These are phyloP conservation scores for Andricus quercusramuli DNA, from an alignment of 2,888 invertebrate species.

Conservation along the genomic window DNA sequence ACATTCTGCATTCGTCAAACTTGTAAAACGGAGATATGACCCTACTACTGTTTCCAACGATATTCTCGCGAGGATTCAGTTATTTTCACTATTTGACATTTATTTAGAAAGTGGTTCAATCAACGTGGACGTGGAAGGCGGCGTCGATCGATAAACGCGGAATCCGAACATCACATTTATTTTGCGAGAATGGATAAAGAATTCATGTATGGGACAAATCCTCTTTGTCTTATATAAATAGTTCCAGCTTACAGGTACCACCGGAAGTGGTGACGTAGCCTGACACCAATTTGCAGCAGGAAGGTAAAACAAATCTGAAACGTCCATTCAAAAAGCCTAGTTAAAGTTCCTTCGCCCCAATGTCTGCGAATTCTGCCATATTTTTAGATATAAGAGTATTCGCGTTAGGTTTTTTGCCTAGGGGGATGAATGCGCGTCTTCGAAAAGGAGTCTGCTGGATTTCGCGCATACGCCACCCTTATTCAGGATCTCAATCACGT, in stretches of 20 bases:
- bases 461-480: slow-evolving; percentile 61
- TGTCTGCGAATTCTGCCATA: background rate
- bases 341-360: background rate
- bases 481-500: slow-evolving; percentile 70
- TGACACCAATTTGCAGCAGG: background rate
- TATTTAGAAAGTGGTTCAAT: slow-evolving; percentile 5
- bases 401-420: slow-evolving; percentile 38
- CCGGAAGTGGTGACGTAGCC: background rate
- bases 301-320: background rate
- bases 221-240: background rate
- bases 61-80: background rate
- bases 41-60: background rate
- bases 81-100: slow-evolving; percentile 7
- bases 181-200: slow-evolving; percentile 3
- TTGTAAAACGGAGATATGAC: background rate
- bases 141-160: background rate
- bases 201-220: background rate
- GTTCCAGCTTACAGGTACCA: background rate
- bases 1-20: no score
- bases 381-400: slow-evolving; percentile 37
- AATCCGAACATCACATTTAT: background rate
- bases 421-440: background rate
- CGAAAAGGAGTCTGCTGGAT: slow-evolving; percentile 50
- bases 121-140: background rate
- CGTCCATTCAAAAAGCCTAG: background rate